Evolutionary conservation across 2,797 vertebrate genomes (phyloP).

Genomic region (Lagorchestes hirsutus): DNA sequence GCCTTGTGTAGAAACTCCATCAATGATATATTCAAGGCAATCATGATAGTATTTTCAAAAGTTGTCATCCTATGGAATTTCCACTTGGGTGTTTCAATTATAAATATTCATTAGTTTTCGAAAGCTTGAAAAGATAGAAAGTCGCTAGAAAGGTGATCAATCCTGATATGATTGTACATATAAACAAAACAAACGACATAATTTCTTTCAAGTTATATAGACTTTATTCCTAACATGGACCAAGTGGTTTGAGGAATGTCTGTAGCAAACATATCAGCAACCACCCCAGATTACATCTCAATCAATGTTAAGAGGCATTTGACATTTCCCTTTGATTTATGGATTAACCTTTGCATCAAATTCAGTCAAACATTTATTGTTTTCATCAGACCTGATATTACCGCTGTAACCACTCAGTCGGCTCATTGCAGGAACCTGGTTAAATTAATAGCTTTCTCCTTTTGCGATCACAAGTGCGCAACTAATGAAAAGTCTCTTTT

Average conservation of each 20-base stretch:
- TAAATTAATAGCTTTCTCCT: constrained; percentile 84
- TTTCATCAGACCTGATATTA: constrained; percentile 79
- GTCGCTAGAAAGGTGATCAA: constrained; percentile 57
- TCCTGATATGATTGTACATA: constrained; percentile 69
- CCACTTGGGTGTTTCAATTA: neutral
- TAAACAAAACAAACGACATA: constrained; percentile 76
- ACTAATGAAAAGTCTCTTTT: constrained; percentile 76
- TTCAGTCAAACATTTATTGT: constrained; percentile 80
- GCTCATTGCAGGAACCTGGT: constrained; percentile 77
- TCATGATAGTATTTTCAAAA: neutral
- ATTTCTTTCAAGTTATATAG: constrained; percentile 81
- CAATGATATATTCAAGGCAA: neutral
- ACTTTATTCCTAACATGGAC: constrained; percentile 64
- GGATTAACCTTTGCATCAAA: constrained; percentile 87
- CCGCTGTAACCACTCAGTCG: constrained; percentile 73
- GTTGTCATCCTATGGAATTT: neutral
- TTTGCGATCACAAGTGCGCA: constrained; percentile 70
- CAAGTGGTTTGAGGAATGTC: constrained; percentile 74
- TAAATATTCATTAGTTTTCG: neutral
- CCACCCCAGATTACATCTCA: constrained; percentile 85
- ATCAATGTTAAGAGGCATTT: constrained; percentile 85
- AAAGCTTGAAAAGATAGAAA: neutral
- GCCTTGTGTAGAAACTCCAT: neutral
- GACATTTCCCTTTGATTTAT: constrained; percentile 89
- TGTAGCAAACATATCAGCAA: constrained; percentile 76